phyloP scores from a whole-genome alignment of 37 sponge, comb jelly and placozoan genomes.

The Theonella swinhoei region DNA sequence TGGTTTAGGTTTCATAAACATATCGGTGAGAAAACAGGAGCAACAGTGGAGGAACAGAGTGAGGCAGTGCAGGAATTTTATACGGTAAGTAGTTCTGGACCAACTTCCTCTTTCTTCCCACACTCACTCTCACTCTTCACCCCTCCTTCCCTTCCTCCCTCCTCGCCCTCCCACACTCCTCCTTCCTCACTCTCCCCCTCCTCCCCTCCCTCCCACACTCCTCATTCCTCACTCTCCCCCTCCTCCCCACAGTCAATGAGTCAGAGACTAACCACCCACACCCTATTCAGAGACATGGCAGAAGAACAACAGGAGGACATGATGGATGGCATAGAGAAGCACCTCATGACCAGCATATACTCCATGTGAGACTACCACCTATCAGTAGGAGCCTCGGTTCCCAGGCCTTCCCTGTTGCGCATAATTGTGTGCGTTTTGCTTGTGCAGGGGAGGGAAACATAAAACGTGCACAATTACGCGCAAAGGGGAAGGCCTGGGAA shows the following conservation, averaged over 20 bases:
- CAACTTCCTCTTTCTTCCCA: neutral
- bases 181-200: too few species aligned
- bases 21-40: constrained; percentile 25
- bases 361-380: constrained; percentile 47
- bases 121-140: neutral
- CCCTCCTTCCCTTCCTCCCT: neutral
- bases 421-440: too few species aligned
- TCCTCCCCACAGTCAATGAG: constrained; percentile 20
- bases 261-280: constrained; percentile 35
- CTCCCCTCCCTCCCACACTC: neutral
- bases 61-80: constrained; percentile 70
- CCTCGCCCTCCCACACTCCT: neutral
- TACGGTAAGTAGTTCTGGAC: constrained; percentile 8
- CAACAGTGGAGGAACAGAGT: constrained; percentile 57
- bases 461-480: too few species aligned
- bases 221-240: neutral
- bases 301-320: constrained; percentile 69
- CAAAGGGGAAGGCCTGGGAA: too few species aligned
- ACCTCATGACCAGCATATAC: constrained; percentile 66
- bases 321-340: constrained; percentile 80
- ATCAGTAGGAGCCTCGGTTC: too few species aligned
- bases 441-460: too few species aligned
- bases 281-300: constrained; percentile 53
- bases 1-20: constrained; percentile 45
- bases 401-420: too few species aligned